Evolutionary conservation across 2,888 invertebrate species (phyloP).

Genomic region (Hirtodrosophila duncani): DNA sequence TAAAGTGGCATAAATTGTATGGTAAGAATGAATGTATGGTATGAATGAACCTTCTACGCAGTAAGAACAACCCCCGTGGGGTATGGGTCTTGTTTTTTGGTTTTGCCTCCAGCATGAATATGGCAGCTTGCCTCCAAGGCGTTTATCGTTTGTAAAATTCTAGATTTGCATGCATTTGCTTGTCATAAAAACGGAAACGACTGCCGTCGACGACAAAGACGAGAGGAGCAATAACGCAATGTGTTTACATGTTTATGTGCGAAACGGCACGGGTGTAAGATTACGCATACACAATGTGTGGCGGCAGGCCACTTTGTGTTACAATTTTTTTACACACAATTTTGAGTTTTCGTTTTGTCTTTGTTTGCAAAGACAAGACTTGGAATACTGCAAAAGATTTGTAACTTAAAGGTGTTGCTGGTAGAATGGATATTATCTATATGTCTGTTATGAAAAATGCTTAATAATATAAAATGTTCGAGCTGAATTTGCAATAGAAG

Average conservation of each 20-base stretch:
- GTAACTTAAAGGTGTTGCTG: too few species aligned
- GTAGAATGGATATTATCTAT: too few species aligned
- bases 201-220: too few species aligned
- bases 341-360: neutral
- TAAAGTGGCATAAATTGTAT: constrained; percentile 58
- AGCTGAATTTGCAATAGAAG: too few species aligned
- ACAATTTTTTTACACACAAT: constrained; percentile 21
- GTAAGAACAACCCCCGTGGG: neutral
- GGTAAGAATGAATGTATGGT: constrained; percentile 4
- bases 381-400: too few species aligned
- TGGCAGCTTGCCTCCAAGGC: constrained; percentile 63
- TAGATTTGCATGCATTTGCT: constrained; percentile 68
- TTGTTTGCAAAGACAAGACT: neutral
- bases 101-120: constrained; percentile 18
- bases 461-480: too few species aligned
- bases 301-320: constrained; percentile 47
- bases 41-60: neutral
- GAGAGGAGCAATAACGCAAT: constrained; percentile 39
- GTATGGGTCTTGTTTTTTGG: neutral
- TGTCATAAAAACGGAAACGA: constrained; percentile 56
- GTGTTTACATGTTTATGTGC: constrained; percentile 63
- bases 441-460: too few species aligned
- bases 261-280: constrained; percentile 47
- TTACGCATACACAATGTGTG: constrained; percentile 62
- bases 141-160: constrained; percentile 71